phyloP scores from a whole-genome alignment of 2,888 invertebrate genomes.

The Aspidapion aeneum region DNA sequence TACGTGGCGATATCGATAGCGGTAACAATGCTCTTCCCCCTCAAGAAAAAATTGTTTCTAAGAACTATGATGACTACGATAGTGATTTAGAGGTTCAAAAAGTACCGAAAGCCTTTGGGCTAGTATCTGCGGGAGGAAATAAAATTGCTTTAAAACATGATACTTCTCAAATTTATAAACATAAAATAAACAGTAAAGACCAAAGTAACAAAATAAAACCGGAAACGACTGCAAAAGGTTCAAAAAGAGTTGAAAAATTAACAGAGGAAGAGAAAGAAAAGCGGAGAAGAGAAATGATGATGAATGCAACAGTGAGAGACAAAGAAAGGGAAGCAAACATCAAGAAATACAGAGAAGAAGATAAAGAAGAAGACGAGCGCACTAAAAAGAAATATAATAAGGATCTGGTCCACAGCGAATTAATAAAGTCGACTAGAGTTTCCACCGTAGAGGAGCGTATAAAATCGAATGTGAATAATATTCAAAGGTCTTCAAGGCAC shows the following conservation, averaged over 20 bases:
- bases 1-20: conserved; percentile 16
- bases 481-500: conserved; percentile 74
- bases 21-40: neutral
- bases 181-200: conserved; percentile 20
- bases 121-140: conserved; percentile 46
- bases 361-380: conserved; percentile 48
- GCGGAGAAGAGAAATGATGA: conserved; percentile 75
- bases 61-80: conserved; percentile 15
- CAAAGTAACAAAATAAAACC: conserved; percentile 19
- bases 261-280: conserved; percentile 66
- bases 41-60: conserved; percentile 9
- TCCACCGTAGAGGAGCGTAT: conserved; percentile 80
- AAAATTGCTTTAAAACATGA: conserved; percentile 34
- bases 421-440: conserved; percentile 60
- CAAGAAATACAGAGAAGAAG: conserved; percentile 59
- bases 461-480: conserved; percentile 84
- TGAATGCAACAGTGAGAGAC: conserved; percentile 71
- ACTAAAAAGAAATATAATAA: conserved; percentile 54
- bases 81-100: conserved; percentile 18
- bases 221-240: conserved; percentile 18
- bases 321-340: conserved; percentile 62
- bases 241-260: conserved; percentile 47
- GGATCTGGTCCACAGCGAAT: conserved; percentile 58
- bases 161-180: conserved; percentile 6
- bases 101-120: conserved; percentile 39